Evolutionary conservation across 2,888 invertebrate species (phyloP).

Genomic region (Coelinius sp.): DNA sequence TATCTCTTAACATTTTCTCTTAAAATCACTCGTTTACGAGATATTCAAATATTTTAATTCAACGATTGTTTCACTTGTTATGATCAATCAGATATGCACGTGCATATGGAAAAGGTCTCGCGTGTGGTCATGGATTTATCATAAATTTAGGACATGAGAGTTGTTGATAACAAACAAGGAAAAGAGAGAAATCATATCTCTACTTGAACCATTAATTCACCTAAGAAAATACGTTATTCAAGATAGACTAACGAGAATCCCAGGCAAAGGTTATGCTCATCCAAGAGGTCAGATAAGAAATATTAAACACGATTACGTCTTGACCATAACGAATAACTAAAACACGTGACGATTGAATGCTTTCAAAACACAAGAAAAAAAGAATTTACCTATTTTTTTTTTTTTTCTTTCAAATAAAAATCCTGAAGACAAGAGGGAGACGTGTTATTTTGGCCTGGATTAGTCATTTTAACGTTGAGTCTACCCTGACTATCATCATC

Average conservation of each 20-base stretch:
- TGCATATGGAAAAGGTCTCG: neutral
- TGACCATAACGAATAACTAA: neutral
- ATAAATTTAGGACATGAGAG: neutral
- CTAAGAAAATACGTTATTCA: conserved; percentile 26
- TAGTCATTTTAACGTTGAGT: neutral
- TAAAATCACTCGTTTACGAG: too few species aligned
- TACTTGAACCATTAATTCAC: too few species aligned
- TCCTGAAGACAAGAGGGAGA: neutral
- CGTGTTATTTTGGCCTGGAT: conserved; percentile 1
- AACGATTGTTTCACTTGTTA: neutral
- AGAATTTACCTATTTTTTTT: neutral
- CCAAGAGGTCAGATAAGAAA: conserved; percentile 37
- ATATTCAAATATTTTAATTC: neutral
- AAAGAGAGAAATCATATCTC: too few species aligned
- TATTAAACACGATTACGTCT: conserved; percentile 8
- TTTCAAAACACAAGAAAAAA: too few species aligned
- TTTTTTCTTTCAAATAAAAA: too few species aligned
- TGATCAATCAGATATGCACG: conserved; percentile 2
- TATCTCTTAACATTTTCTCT: neutral
- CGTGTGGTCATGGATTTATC: neutral
- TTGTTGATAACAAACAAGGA: neutral
- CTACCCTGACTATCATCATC: neutral
- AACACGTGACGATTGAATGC: neutral
- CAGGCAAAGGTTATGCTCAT: conserved; percentile 35
- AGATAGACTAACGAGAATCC: conserved; percentile 39